These are phyloP conservation scores for Synergus gifuensis DNA, from an alignment of 2,888 invertebrate genomes.

Conservation along the genomic window DNA sequence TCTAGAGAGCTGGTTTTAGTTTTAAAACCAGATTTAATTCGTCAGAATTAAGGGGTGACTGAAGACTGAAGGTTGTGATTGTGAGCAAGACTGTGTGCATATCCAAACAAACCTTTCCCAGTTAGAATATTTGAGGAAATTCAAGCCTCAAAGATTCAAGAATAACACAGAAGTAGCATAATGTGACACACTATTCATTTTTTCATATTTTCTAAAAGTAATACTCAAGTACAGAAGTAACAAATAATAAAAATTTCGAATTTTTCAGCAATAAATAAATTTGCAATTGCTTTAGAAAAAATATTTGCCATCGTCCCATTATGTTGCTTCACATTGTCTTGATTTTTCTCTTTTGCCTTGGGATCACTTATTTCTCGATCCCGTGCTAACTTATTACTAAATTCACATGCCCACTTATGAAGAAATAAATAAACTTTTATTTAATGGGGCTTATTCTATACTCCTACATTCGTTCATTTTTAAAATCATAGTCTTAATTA, in stretches of 20 bases:
- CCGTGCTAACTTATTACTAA: conserved; percentile 63
- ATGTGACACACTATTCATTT: conserved; percentile 59
- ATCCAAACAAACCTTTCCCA: conserved; percentile 51
- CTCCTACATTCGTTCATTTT: conserved; percentile 58
- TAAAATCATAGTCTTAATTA: conserved; percentile 48
- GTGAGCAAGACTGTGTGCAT: conserved; percentile 43
- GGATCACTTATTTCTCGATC: conserved; percentile 76
- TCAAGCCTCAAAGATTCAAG: conserved; percentile 53
- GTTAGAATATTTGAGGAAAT: conserved; percentile 52
- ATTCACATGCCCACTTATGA: conserved; percentile 59
- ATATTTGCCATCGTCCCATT: conserved; percentile 62
- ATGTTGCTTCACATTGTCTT: conserved; percentile 75
- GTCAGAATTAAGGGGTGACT: neutral
- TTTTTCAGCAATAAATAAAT: neutral
- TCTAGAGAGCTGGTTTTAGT: neutral
- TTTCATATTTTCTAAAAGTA: neutral
- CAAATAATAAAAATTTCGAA: conserved; percentile 66
- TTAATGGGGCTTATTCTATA: conserved; percentile 62
- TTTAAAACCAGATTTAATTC: neutral
- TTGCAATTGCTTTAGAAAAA: conserved; percentile 37
- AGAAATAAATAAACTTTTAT: conserved; percentile 63
- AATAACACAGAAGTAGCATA: conserved; percentile 70
- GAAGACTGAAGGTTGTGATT: conserved; percentile 10
- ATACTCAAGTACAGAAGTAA: conserved; percentile 47
- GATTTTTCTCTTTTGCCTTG: conserved; percentile 71